phyloP scores from a whole-genome alignment of 2,888 invertebrate species.

The Drosophila trichaetosa region DNA sequence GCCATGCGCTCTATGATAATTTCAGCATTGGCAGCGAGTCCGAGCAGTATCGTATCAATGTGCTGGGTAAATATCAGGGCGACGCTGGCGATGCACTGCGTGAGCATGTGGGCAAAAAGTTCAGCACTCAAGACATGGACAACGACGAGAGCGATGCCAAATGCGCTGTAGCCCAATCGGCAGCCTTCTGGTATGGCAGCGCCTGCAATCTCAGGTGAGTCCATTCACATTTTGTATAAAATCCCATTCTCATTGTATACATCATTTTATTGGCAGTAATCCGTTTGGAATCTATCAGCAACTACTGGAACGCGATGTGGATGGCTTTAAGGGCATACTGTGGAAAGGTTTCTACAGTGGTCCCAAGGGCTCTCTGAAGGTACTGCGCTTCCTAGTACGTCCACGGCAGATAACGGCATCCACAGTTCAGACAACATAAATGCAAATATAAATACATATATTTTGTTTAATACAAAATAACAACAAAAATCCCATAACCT shows the following conservation, averaged over 20 bases:
- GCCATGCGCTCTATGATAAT: constrained; percentile 61
- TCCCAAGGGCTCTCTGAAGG: constrained; percentile 67
- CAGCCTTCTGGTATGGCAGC: constrained; percentile 64
- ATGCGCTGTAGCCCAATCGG: constrained; percentile 56
- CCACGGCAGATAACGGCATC: constrained; percentile 32
- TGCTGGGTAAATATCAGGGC: constrained; percentile 55
- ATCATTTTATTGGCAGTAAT: constrained; percentile 44
- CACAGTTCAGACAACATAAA: background rate
- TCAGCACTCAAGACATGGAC: constrained; percentile 56
- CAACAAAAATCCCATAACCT: constrained; percentile 2
- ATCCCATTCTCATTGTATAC: background rate
- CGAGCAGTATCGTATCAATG: constrained; percentile 64
- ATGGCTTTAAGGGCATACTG: constrained; percentile 62
- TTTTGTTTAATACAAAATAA: background rate
- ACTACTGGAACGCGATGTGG: constrained; percentile 55
- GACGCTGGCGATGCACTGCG: constrained; percentile 63
- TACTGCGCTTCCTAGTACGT: constrained; percentile 61
- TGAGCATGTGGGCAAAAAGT: constrained; percentile 61
- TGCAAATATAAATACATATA: background rate
- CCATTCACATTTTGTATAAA: background rate
- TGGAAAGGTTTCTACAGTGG: constrained; percentile 69
- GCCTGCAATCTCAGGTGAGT: constrained; percentile 60
- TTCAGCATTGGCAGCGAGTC: constrained; percentile 63
- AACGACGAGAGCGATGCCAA: constrained; percentile 54
- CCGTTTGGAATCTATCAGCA: constrained; percentile 68